Evolutionary conservation across 2,797 vertebrate species (phyloP), one percentile per base, ranked within the genome.

Genomic region (Merluccius polli): DNA sequence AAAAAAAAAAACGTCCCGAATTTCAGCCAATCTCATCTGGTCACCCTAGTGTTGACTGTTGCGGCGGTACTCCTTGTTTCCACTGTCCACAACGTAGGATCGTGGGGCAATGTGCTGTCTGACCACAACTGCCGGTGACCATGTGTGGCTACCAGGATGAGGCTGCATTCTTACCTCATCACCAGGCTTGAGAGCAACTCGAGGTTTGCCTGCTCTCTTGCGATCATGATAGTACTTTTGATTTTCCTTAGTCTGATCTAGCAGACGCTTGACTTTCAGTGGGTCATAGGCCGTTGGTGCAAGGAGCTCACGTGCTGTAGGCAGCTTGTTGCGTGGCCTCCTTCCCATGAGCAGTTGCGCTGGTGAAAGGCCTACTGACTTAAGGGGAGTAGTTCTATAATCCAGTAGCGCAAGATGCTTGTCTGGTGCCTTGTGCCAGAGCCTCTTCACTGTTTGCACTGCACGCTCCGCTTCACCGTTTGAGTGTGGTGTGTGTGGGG

Each of bases 261-360:
- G 72, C 31, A 27, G 67, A n/a, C 9, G 8, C 32, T 78, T 71
- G 33, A 78, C 73, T 59, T 71, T 74, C 1, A 13, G 21, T 6
- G 77, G 30, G 44, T 78, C 38, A 21, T 78, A 73, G 6, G 7
- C n/a, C 33, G 9, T n/a, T 31, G 74, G 75, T 5, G 8, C 68
- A 4, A 81, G 74, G 13, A 74, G 36, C 24, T 27, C 63, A 24
- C 18, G 10, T 1, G 35, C 77, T 6, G 77, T 48, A 38, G 65
- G 80, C n/a, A 81, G 35, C 8, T 78, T 73, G 24, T 76, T 78
- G 3, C 31, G 11, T 16, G 68, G 71, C 18, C 67, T 12, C 16
- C 77, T 79, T 13, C 75, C 75, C 73, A 82, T 79, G 0, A 80
- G 75, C 29, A 82, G 31, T n/a, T n/a, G n/a, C n/a, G n/a, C n/a